Evolutionary conservation across 2,888 invertebrate species (phyloP), one percentile per base, ranked within the genome.

Genomic region (Dioctria rufipes): DNA sequence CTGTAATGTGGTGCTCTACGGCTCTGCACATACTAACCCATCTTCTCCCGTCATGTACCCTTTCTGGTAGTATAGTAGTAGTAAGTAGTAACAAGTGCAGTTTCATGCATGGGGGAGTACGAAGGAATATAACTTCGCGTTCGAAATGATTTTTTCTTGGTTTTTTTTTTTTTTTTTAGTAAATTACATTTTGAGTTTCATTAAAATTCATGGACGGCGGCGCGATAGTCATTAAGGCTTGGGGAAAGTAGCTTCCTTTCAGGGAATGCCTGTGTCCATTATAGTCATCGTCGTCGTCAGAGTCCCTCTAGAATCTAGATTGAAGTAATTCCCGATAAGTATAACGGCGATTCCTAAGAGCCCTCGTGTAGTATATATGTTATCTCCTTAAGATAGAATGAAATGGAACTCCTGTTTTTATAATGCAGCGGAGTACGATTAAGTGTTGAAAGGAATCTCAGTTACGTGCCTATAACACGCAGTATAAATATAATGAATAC

Each of bases 381-480:
- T 25, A 25, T 2, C 25, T 25, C 0, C 25, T 25, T 25, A 25
- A 25, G 25, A 25, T 25, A 25, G 25, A 25, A 2, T 25, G 25
- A 25, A 25, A 25, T 25, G 25, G 25, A 25, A 25, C 25, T 25
- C 25, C 25, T 25, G 25, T 25, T 25, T 25, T 25, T 25, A 25
- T 25, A 25, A 25, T 25, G 25, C n/a, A 37, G 49, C 39, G 46
- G 37, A 25, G 25, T 6, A 46, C 63, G 49, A 63, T 63, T 63
- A 77, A 63, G 77, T 13, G 49, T 13, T 77, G 61, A 77, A 77
- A 63, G 63, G 77, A 77, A 25, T 63, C 49, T 77, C 77, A 39
- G 77, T 43, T 61, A 42, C 73, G 8, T 75, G 58, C 3, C 42
- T 60, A 11, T 54, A 40, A 8, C 11, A 11, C 69, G 51, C 69